Conservation (phyloP, 2,797 vertebrate genomes). For the Emydoidea blandingii region DNA sequence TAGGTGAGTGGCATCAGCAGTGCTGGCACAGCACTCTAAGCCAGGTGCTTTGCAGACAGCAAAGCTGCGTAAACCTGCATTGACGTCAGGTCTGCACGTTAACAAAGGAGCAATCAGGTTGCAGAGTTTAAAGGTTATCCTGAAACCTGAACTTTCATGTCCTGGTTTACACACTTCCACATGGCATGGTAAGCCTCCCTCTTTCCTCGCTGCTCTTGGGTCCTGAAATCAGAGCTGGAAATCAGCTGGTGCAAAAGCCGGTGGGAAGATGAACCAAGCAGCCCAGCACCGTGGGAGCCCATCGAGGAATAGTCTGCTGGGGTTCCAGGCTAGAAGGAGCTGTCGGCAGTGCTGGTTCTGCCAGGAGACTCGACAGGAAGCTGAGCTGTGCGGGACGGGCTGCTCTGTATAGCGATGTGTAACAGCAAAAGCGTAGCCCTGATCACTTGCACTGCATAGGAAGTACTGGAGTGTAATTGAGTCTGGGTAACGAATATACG, state of each 20-base stretch:
- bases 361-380: background rate
- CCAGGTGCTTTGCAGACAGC: background rate
- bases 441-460: accelerated
- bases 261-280: background rate
- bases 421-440: background rate
- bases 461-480: background rate
- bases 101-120: background rate
- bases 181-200: background rate
- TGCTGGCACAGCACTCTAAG: background rate
- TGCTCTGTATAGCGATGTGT: accelerated
- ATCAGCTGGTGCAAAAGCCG: background rate
- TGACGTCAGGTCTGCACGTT: background rate
- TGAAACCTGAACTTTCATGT: background rate
- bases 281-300: background rate
- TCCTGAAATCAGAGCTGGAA: background rate
- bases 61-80: constrained; percentile 19
- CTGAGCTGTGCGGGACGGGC: background rate
- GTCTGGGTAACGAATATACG: background rate
- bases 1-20: background rate
- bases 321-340: accelerated
- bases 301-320: background rate
- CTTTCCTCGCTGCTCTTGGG: background rate
- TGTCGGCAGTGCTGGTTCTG: accelerated
- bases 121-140: background rate
- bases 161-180: background rate